Evolutionary conservation across 2,113 vertebrate species (phyloP).

Genomic region (Crotophaga sulcirostris): DNA sequence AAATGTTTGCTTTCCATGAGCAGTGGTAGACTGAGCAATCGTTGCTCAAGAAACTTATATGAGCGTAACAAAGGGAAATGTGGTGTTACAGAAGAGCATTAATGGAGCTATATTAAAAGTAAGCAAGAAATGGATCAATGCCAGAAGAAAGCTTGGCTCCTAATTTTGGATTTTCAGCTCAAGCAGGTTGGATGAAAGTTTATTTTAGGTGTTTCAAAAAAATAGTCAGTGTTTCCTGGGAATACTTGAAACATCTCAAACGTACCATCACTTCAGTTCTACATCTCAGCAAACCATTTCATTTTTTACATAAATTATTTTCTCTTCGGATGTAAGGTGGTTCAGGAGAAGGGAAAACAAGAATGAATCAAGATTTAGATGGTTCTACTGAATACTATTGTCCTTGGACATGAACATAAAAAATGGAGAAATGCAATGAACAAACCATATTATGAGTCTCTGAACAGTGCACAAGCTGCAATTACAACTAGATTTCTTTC

Average conservation of each 20-base stretch:
- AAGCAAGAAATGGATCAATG: neutral
- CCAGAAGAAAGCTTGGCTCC: neutral
- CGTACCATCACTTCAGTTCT: neutral
- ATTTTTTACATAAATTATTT: neutral
- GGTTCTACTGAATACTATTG: neutral
- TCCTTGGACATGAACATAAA: neutral
- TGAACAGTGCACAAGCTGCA: neutral
- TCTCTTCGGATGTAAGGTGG: neutral
- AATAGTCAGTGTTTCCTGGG: neutral
- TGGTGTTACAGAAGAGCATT: neutral
- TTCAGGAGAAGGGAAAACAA: neutral
- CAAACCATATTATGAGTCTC: neutral
- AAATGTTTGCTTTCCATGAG: neutral
- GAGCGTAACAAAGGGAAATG: neutral
- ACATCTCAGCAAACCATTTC: neutral
- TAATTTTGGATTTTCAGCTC: neutral
- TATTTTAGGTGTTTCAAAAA: neutral
- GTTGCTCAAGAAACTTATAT: neutral
- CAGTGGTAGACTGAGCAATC: neutral
- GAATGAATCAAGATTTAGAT: neutral
- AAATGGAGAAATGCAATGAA: neutral
- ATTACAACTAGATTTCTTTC: neutral
- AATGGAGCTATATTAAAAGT: neutral
- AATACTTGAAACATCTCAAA: neutral
- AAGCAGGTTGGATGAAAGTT: neutral